Base-by-base conservation (phyloP, 1,140 invertebrate genomes). In the Spodoptera frugiperda region DNA sequence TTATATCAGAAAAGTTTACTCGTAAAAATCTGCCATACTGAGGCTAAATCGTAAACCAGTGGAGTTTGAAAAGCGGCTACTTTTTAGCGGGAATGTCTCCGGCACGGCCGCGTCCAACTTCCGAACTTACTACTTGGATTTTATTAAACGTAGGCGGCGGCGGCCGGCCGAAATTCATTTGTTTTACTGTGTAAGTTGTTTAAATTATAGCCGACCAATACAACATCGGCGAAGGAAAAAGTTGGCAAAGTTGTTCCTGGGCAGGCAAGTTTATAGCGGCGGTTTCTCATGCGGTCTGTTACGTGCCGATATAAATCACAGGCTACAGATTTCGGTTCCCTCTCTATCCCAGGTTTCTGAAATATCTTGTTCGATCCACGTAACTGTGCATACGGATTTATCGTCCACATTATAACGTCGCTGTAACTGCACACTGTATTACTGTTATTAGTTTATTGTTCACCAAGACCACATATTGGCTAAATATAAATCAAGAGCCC, bases 1-100 rank as follows among this genome's bases (percentile, higher is more conserved):
- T 86, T 84, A 81, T 83, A 82, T 80, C 83, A 79, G 78, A 84
- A 85, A 88, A 90, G 86, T 88, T 90, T 81, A 78, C 76, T 86
- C 84, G 84, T 90, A 90, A 89, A 88, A 87, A 85, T 87, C 76
- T 81, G 80, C 65, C 76, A 55, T 85, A 84, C 80, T 80, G 72
- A 78, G 65, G 80, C 80, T 82, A 80, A 85, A 85, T 84, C 84
- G 78, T 85, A 82, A 85, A 83, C 83, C 82, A 82, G 77, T 59
- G 10, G 78, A 78, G 78, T 86, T 82, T 76, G 48, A 57, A 61
- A 76, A 79, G 80, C 78, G 74, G 76, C 76, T 73, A 80, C 78
- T 82, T 83, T 82, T 84, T 80, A 48, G 75, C 21, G 55, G 44
- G 68, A 84, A 85, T 77, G 82, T 80, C 81, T 80, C 59, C 81